Base-by-base conservation (phyloP, 2,888 invertebrate species). In the Ommatoiulus sabulosus region DNA sequence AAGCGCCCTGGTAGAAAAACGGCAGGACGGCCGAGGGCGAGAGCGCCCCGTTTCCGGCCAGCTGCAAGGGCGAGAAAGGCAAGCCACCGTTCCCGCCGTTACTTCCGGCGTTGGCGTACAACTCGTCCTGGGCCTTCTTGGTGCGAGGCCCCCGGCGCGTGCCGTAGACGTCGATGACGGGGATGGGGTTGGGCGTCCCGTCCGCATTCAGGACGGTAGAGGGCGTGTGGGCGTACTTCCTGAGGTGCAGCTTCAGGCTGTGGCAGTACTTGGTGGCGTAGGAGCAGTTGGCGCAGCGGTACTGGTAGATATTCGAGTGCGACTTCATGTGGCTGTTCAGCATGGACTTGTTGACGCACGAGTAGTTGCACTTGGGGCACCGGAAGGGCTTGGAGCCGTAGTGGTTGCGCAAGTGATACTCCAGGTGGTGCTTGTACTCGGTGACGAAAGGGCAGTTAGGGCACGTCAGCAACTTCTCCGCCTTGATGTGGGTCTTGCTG, bases 341-440 rank as follows among this genome's bases (percentile, higher is more conserved):
- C 99, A 99, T 99, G 0, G 99, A 99, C 92, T 98, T 98, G 93
- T 98, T 99, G n/a, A 98, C 98, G 92, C 98, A 99, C 0, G 95
- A 95, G 92, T 98, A 98, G 24, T 95, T 94, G 92, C 99, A 99
- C 92, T 97, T 95, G 90, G 95, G 94, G 93, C 99, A 99, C 92
- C 97, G 96, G 94, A 97, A 99, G 0, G 99, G 99, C 92, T 99
- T 99, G 0, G 96, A 96, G 72, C 98, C 98, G 91, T 96, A 95
- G 93, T 99, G 99, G 92, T 99, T 99, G 84, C 97, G 94, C 92
- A 98, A 94, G 92, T 99, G 99, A 92, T 99, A 99, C 92, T 99
- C 99, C 89, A 99, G 93, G 91, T 99, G 99, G 92, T 99, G 99
- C 92, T 99, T 99, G 94, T 98, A 97, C 92, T 99, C 99, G 0